Base-by-base conservation (phyloP, 2,888 invertebrate species). In the Diogma glabrata region DNA sequence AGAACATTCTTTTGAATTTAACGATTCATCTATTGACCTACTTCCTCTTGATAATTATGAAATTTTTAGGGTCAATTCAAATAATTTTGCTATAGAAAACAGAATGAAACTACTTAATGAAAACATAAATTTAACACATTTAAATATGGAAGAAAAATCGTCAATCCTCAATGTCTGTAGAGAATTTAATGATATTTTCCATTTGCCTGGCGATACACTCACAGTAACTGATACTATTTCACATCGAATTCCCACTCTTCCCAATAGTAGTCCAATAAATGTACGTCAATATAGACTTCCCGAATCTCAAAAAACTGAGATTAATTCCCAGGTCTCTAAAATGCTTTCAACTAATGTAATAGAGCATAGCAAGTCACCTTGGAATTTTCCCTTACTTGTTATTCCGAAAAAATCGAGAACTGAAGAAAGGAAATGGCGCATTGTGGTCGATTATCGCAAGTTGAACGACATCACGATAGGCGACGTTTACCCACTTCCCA, bases 381-480 rank as follows among this genome's bases (percentile, higher is more conserved):
- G 33, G 12, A 33, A 33, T 33, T 33, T 33, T 10, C 33, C 33
- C 10, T 14, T 33, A 7, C 33, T 33, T 14, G 33, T 10, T 6
- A 33, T 3, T 33, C 33, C 12, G 12, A 33, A 33, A 33, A 33
- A 33, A 33, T 33, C 33, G 12, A 10, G 14, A 14, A 33, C 33
- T 12, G 33, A 33, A 14, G 33, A 33, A 14, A 33, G 14, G 4
- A 33, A 33, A 33, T 33, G 12, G 33, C 6, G 6, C 5, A 33
- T 33, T 14, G 33, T 33, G 3, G n/a, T 51, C 16, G 50, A 52
- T 22, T 50, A 54, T 24, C 24, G 38, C 12, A 54, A 52, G 9
- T 26, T 49, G 12, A 55, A 51, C 49, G 45, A 51, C 14, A 38
- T 51, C 24, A 38, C 51, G 17, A 47, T 19, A 19, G 3, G 20